A percentile compares a stretch with the other conserved stretches of the same genome.
These are phyloP conservation scores for Strigamia maritima DNA, from an alignment of 2,888 invertebrate genomes.

Conservation along the genomic window DNA sequence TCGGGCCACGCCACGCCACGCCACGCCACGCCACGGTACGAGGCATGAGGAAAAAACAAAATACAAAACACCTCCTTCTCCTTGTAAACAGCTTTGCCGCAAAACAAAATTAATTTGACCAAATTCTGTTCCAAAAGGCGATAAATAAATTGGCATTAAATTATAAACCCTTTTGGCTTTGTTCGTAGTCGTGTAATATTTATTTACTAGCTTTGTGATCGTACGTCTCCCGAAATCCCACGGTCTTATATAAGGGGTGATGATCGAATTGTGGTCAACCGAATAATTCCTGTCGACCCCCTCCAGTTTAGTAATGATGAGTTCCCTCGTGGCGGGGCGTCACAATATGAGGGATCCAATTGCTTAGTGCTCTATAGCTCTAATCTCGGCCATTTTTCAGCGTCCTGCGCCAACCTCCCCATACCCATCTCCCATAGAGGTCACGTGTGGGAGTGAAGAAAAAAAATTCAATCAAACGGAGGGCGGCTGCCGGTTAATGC, in stretches of 20 bases:
- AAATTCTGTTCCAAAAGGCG: neutral
- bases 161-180: neutral
- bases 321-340: constrained; percentile 21
- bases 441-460: neutral
- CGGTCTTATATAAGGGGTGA: constrained; percentile 27
- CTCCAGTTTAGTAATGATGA: constrained; percentile 27
- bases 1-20: neutral
- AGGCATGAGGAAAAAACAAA: neutral
- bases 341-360: constrained; percentile 27
- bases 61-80: neutral
- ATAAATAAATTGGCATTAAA: neutral
- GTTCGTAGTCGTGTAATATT: constrained; percentile 13
- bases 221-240: neutral
- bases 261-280: constrained; percentile 27
- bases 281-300: constrained; percentile 23
- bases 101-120: constrained; percentile 7
- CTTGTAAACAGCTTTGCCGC: constrained; percentile 8
- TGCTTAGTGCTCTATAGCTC: constrained; percentile 27
- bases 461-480: constrained; percentile 14
- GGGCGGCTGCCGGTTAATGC: neutral
- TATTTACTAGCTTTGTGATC: neutral
- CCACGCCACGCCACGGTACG: neutral
- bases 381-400: constrained; percentile 23
- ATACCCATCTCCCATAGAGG: constrained; percentile 6
- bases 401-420: neutral